These are phyloP conservation scores for Dallia pectoralis DNA, from an alignment of 2,797 vertebrate species.

Conservation along the genomic window DNA sequence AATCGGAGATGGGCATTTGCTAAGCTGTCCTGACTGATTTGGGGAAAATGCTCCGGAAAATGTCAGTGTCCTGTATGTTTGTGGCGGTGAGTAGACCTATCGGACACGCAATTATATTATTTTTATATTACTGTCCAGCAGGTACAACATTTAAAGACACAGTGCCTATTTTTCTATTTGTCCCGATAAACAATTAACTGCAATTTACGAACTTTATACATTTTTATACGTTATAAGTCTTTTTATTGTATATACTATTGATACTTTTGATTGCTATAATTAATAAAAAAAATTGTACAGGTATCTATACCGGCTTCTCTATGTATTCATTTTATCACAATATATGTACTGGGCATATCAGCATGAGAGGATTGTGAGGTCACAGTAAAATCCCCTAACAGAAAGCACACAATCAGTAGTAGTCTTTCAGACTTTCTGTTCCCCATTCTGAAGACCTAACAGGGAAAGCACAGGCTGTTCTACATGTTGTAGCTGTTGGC, in stretches of 20 bases:
- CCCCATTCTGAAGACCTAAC: not conserved
- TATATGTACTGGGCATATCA: slow-evolving; percentile 13
- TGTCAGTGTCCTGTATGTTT: slow-evolving; percentile 55
- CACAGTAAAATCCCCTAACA: not conserved
- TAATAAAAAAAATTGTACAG: too few species aligned
- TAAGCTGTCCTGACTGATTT: slow-evolving; percentile 30
- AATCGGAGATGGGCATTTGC: slow-evolving; percentile 52
- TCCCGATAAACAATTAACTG: slow-evolving; percentile 2
- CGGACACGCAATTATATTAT: slow-evolving; percentile 19
- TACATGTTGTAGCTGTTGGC: not conserved
- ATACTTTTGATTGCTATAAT: too few species aligned
- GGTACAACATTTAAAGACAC: slow-evolving; percentile 70
- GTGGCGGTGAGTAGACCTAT: slow-evolving; percentile 66
- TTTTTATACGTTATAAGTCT: not conserved
- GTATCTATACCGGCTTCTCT: not conserved
- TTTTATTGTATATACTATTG: not conserved
- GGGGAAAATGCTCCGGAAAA: slow-evolving; percentile 45
- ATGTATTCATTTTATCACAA: not conserved
- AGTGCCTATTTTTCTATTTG: slow-evolving; percentile 52
- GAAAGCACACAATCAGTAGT: not conserved
- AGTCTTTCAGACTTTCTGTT: not conserved
- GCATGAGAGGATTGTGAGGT: slow-evolving; percentile 29
- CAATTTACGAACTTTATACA: not conserved
- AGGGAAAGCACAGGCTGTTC: not conserved
- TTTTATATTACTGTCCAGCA: slow-evolving; percentile 51